A percentile compares a stretch with the other conserved stretches of the same genome.
Evolutionary conservation across 1,140 invertebrate species (phyloP).

Genomic region (Physella acuta): DNA sequence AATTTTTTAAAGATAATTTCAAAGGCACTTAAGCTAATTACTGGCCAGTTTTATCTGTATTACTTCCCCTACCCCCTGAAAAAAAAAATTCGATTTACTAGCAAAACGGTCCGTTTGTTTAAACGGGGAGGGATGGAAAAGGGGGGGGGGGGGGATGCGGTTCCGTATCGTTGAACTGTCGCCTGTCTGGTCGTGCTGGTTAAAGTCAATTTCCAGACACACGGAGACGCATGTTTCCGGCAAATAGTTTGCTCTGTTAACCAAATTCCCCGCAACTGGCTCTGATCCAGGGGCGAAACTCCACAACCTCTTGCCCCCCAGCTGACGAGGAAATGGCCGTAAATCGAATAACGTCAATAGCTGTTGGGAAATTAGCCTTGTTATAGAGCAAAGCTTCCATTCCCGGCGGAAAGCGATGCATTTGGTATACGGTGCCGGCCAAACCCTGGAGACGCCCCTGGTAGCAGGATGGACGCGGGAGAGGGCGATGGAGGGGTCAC

Average conservation of each 20-base stretch:
- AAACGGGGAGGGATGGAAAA: too few relatives aligned
- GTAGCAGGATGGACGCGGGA: constrained; percentile 18
- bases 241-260: constrained; percentile 28
- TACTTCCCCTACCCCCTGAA: too few relatives aligned
- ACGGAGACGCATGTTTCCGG: constrained; percentile 16
- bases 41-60: not conserved
- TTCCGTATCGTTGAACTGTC: constrained; percentile 4
- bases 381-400: constrained; percentile 25
- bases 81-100: too few relatives aligned
- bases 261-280: constrained; percentile 11
- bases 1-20: too few relatives aligned
- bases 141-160: not conserved
- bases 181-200: constrained; percentile 8
- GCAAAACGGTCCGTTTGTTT: too few relatives aligned
- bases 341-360: constrained; percentile 35
- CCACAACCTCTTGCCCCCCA: constrained; percentile 21
- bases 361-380: constrained; percentile 33
- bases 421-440: constrained; percentile 13
- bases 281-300: constrained; percentile 8
- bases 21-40: constrained; percentile 15
- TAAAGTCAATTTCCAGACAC: constrained; percentile 24
- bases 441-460: constrained; percentile 7
- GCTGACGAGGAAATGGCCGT: constrained; percentile 28
- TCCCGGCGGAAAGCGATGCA: constrained; percentile 14
- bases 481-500: constrained; percentile 18